Conservation (phyloP, 2,113 vertebrate genomes). For the Perccottus glenii region DNA sequence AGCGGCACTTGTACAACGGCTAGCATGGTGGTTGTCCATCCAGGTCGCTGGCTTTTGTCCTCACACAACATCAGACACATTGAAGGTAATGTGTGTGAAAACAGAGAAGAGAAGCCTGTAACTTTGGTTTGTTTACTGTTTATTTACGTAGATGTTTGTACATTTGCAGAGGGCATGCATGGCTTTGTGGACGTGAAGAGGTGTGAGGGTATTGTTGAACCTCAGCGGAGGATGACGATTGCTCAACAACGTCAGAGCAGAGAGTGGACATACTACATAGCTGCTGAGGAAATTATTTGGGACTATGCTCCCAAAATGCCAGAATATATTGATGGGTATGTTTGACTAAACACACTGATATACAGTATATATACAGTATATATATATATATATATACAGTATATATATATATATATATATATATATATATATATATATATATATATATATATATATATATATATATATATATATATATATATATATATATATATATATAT, state of each 20-base stretch:
- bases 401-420: no score
- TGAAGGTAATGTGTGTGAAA: slow-evolving; percentile 77
- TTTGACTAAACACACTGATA: background rate
- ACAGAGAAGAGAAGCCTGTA: no score
- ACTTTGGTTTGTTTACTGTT: no score
- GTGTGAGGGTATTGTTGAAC: slow-evolving; percentile 77
- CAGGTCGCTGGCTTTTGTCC: slow-evolving; percentile 88
- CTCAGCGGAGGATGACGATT: slow-evolving; percentile 68
- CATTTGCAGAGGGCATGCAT: slow-evolving; percentile 84
- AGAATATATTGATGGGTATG: slow-evolving; percentile 83
- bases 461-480: no score
- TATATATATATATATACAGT: no score
- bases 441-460: no score
- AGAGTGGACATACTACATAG: slow-evolving; percentile 90
- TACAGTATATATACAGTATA: no score
- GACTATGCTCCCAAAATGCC: slow-evolving; percentile 86
- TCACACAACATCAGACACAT: slow-evolving; percentile 86
- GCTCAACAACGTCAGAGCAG: slow-evolving; percentile 78
- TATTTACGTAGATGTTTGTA: background rate
- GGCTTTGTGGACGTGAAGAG: slow-evolving; percentile 81
- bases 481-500: no score
- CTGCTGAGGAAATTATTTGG: slow-evolving; percentile 92
- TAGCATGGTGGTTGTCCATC: slow-evolving; percentile 82
- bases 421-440: no score
- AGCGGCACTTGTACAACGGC: slow-evolving; percentile 84